Evolutionary conservation across 2,113 vertebrate genomes (phyloP), one percentile per base, ranked within the genome.

Genomic region (Vulpes ferrilata): DNA sequence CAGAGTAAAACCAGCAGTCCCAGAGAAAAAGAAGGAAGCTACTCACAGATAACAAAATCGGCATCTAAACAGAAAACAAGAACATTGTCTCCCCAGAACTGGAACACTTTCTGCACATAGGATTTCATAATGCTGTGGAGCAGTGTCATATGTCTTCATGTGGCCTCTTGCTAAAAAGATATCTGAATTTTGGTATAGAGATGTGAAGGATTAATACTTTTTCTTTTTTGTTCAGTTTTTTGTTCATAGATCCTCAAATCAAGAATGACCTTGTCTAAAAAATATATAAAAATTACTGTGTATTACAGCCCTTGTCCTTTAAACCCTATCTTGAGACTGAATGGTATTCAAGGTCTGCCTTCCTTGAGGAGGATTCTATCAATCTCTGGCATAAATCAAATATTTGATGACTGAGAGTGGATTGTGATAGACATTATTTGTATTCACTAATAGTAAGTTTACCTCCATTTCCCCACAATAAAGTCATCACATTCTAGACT

Each of bases 281-380:
- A 51, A 55, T 9, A 43, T 15, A 13, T 13, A 73, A 25, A 80
- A 64, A 23, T 32, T 9, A 17, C 3, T 53, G 3, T 78, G 10
- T 9, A 62, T 76, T 25, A n/a, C 15, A 17, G 1, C 16, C 35
- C 15, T 71, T 81, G 7, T 2, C 5, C 2, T 73, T 86, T 65
- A 10, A 86, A 10, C 8, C 65, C 53, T 90, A 7, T 65, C 6
- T 74, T 59, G 20, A 67, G 15, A 43, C 13, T 48, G 8, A 90
- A 82, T 55, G n/a, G 5, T 4, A 48, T 62, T 90, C 17, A 6
- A 3, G 12, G 10, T n/a, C 69, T 53, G 15, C 23, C 7, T 74
- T 71, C 48, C 30, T 23, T 60, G 0, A 1, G 27, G 19, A 43
- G 0, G 0, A 8, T 43, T 86, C 38, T 43, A 7, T 25, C 62